Conservation (phyloP, 2,113 vertebrate species). For the Coregonus clupeaformis region DNA sequence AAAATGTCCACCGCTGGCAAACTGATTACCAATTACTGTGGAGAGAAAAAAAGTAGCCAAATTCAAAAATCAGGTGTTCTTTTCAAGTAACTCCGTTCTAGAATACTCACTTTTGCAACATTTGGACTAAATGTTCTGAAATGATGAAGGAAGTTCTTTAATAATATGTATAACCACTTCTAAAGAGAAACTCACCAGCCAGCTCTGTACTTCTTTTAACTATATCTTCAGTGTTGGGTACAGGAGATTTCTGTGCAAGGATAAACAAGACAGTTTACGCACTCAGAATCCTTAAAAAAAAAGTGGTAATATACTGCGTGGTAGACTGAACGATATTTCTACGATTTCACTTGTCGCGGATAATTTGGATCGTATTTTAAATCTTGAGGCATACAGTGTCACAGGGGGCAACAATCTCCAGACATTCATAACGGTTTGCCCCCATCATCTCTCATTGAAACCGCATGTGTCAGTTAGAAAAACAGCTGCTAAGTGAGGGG, state of each 20-base stretch:
- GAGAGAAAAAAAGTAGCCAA: not conserved
- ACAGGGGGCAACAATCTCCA: too few relatives aligned
- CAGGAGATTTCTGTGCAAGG: conserved; percentile 32
- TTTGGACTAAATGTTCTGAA: not conserved
- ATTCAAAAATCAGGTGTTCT: not conserved
- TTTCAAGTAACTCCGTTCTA: not conserved
- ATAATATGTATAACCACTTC: too few relatives aligned
- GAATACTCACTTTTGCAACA: not conserved
- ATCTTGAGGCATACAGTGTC: too few relatives aligned
- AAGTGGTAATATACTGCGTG: too few relatives aligned
- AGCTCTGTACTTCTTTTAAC: conserved; percentile 59
- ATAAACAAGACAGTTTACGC: not conserved
- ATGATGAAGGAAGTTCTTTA: too few relatives aligned
- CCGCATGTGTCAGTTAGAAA: too few relatives aligned
- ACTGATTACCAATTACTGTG: conserved; percentile 69
- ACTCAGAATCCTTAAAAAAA: too few relatives aligned
- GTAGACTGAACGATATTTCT: not conserved
- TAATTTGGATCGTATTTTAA: too few relatives aligned
- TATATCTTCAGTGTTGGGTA: conserved; percentile 41
- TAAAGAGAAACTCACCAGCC: conserved; percentile 46
- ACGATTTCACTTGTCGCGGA: not conserved
- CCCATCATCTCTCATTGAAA: too few relatives aligned
- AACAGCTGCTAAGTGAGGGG: too few relatives aligned
- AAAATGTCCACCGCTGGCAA: conserved; percentile 67
- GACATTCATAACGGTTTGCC: too few relatives aligned